These are phyloP conservation scores for Eurystomus gularis DNA, from an alignment of 2,113 vertebrate species.

Conservation along the genomic window DNA sequence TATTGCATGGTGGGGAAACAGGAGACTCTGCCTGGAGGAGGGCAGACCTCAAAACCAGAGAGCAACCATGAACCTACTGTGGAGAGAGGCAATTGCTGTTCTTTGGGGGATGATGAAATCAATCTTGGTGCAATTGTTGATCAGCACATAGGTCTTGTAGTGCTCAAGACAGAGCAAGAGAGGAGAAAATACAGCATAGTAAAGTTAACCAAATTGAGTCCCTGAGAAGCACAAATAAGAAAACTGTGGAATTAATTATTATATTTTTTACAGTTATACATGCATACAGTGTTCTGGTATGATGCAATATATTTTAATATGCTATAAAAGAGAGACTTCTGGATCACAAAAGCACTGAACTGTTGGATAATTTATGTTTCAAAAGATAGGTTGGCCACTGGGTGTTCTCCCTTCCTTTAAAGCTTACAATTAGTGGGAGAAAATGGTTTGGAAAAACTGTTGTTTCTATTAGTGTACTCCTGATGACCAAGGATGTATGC, in stretches of 20 bases:
- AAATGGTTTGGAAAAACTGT: not conserved
- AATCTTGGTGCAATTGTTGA: not conserved
- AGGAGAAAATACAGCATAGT: not conserved
- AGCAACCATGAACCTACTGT: accelerated
- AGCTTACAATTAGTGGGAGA: not conserved
- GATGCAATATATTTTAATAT: not conserved
- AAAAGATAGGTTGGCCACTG: not conserved
- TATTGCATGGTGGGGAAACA: not conserved
- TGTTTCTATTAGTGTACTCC: not conserved
- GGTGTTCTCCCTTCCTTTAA: not conserved
- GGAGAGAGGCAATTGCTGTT: not conserved
- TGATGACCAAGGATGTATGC: not conserved
- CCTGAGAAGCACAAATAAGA: not conserved
- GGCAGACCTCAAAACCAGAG: not conserved
- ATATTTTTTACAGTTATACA: not conserved
- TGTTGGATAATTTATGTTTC: not conserved
- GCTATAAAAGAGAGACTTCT: not conserved
- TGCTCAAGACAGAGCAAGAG: not conserved
- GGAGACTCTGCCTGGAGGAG: not conserved
- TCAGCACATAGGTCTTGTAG: not conserved
- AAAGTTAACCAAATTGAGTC: not conserved
- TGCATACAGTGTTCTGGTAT: not conserved
- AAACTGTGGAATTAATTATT: not conserved
- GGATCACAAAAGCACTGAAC: not conserved
- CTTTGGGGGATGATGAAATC: not conserved